Base-by-base conservation (phyloP, 1,140 invertebrate genomes). In the Drosophila kurseongensis region DNA sequence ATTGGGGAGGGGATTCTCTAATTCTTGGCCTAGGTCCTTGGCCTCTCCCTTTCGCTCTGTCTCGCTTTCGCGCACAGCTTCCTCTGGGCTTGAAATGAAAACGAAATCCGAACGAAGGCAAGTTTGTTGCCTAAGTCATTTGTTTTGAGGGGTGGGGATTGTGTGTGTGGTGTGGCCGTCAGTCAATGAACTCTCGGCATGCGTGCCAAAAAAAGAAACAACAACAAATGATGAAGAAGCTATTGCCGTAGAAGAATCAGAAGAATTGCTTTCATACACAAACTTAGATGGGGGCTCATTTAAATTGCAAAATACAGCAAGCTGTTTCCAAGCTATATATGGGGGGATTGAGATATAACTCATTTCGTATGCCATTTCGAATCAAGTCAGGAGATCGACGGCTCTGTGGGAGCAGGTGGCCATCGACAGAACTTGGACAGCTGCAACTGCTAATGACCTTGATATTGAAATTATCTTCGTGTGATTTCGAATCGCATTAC, bases 91-190 rank as follows among this genome's bases (percentile, higher is more conserved):
- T 54, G 65, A 80, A 90, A 91, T 90, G 88, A 91, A 91, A 91
- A 91, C 72, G 88, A 91, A 91, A 91, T 81, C 86, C 83, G 62
- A 76, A 68, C 56, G 56, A 63, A 78, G 75, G 80, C 83, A 82
- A 86, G 89, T 91, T 91, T 80, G 89, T 80, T 85, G 89, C 89
- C 84, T 91, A 91, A 91, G 89, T 91, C 89, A 89, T 91, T 91
- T 74, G 89, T 89, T 89, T 80, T 71, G 48, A 38, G 42, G 60
- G 56, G 18, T 35, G 40, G 35, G 16, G 50, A 38, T 48, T 48
- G 41, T 52, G 44, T 18, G 42, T 27, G 48, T 29, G 27, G 29
- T 55, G 36, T 29, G 61, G 14, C 29, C 45, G 36, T 27, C 69
- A 83, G 84, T 89, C 84, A 89, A 62, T 75, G 84, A 89, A 89